These are phyloP conservation scores for Poecilia wingei DNA, from an alignment of 2,797 vertebrate species.

Conservation along the genomic window DNA sequence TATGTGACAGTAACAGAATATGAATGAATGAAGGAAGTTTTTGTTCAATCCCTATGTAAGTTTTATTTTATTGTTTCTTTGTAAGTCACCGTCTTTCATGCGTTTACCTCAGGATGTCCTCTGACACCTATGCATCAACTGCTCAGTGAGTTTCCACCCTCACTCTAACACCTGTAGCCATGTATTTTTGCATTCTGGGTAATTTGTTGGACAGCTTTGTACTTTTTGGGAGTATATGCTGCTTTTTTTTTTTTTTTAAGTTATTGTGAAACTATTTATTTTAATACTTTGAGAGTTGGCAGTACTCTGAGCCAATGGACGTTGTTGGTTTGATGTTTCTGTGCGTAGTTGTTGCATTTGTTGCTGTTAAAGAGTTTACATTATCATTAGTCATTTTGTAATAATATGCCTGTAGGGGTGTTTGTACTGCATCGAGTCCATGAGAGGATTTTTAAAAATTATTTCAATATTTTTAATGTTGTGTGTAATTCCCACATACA, in stretches of 20 bases:
- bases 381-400: slow-evolving; percentile 45
- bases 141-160: slow-evolving; percentile 31
- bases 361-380: slow-evolving; percentile 52
- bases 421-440: slow-evolving; percentile 26
- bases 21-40: slow-evolving; percentile 11
- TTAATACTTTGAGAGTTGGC: slow-evolving; percentile 32
- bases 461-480: slow-evolving; percentile 22
- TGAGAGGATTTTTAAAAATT: slow-evolving; percentile 1
- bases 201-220: slow-evolving; percentile 36
- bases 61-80: slow-evolving; percentile 12
- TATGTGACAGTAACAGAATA: slow-evolving; percentile 18
- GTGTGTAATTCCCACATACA: slow-evolving; percentile 3
- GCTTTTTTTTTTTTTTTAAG: slow-evolving; percentile 16
- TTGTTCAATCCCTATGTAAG: background rate
- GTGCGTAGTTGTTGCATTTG: slow-evolving; percentile 31
- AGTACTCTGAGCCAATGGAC: slow-evolving; percentile 50
- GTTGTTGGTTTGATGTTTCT: slow-evolving; percentile 16
- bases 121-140: slow-evolving; percentile 63
- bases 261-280: slow-evolving; percentile 52
- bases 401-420: slow-evolving; percentile 20
- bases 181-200: slow-evolving; percentile 23
- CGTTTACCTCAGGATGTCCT: slow-evolving; percentile 72
- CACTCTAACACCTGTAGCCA: slow-evolving; percentile 35
- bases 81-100: slow-evolving; percentile 51
- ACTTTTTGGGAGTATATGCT: slow-evolving; percentile 23